Conservation (phyloP, 2,888 invertebrate genomes). For the Theretra japonica region DNA sequence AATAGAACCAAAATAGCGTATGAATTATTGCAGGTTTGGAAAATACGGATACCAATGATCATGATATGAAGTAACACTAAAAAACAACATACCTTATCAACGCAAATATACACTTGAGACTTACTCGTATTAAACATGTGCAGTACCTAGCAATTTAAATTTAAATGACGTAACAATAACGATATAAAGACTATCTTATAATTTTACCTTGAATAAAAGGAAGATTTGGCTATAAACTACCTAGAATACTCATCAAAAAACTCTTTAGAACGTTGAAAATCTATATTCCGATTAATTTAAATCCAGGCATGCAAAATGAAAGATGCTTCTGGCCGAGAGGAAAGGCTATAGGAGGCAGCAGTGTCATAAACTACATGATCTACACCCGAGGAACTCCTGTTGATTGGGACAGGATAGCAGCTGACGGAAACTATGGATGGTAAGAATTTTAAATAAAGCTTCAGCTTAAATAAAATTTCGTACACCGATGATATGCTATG, state of each 20-base stretch:
- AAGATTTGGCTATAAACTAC: background rate
- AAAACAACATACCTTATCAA: background rate
- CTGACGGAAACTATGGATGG: conserved; percentile 88
- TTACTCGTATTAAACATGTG: background rate
- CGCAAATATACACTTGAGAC: background rate
- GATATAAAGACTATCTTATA: background rate
- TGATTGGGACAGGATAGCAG: conserved; percentile 88
- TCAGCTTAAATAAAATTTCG: no score
- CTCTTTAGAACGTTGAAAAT: background rate
- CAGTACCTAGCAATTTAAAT: background rate
- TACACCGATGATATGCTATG: no score
- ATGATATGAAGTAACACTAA: background rate
- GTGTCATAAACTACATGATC: conserved; percentile 85
- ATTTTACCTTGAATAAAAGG: background rate
- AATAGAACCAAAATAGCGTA: no score
- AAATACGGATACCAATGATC: background rate
- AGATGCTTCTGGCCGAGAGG: conserved; percentile 81
- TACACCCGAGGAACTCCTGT: conserved; percentile 87
- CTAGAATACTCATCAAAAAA: background rate
- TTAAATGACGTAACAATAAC: background rate
- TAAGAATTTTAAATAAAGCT: conserved; percentile 47
- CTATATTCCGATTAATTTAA: background rate
- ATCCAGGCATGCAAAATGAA: conserved; percentile 67
- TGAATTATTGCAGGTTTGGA: background rate
- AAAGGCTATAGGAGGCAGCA: conserved; percentile 78